These are phyloP conservation scores for Formica exsecta DNA, from an alignment of 1,140 invertebrate genomes.

Conservation along the genomic window DNA sequence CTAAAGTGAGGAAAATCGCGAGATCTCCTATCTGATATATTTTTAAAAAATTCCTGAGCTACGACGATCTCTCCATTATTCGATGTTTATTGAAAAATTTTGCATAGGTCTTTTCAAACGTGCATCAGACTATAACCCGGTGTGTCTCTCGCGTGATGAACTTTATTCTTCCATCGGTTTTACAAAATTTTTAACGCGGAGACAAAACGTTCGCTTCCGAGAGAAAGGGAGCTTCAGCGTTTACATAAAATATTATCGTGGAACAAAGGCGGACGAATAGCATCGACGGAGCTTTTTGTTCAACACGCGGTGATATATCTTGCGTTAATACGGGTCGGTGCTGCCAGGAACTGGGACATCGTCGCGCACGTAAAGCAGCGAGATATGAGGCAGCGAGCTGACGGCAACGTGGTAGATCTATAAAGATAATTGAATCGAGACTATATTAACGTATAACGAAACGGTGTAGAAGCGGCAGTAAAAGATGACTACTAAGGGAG, in stretches of 20 bases:
- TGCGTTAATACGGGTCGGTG: constrained; percentile 31
- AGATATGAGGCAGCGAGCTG: constrained; percentile 36
- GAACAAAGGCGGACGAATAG: constrained; percentile 39
- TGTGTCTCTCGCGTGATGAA: background rate
- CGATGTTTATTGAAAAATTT: constrained; percentile 20
- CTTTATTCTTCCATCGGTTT: background rate
- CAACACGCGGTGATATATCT: constrained; percentile 42
- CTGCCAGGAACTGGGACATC: constrained; percentile 27
- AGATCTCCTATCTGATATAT: too few relatives aligned
- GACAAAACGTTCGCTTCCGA: background rate
- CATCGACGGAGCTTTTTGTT: constrained; percentile 41
- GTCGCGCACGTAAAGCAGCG: constrained; percentile 27
- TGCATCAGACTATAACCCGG: background rate
- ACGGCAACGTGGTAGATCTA: background rate
- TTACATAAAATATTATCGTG: constrained; percentile 57
- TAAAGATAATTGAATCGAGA: constrained; percentile 46
- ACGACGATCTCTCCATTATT: background rate
- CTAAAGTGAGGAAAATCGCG: background rate
- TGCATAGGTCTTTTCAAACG: constrained; percentile 5
- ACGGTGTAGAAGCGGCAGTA: background rate
- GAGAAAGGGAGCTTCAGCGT: background rate
- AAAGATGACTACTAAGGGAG: constrained; percentile 16
- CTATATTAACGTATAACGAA: background rate
- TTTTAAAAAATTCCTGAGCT: too few relatives aligned
- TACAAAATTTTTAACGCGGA: constrained; percentile 13